Base-by-base conservation (phyloP, 2,888 invertebrate genomes). In the Diadromus collaris region DNA sequence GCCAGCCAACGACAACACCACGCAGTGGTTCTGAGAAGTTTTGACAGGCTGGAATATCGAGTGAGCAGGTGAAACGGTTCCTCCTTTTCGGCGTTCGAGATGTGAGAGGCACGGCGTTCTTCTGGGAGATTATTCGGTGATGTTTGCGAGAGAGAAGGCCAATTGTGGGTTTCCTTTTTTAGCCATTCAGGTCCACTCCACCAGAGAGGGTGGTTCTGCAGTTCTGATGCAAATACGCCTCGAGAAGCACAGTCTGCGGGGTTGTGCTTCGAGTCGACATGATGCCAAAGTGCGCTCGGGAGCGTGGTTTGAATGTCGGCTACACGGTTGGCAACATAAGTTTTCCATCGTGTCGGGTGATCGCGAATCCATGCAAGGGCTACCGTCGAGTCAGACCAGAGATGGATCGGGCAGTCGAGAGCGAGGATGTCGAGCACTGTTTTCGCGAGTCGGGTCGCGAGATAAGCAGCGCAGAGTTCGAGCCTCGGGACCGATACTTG, bases 221-320 rank as follows among this genome's bases (percentile, higher is more conserved):
- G 61, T 13, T 41, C 61, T 6, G 61, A 21, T 24, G 61, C 61
- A 21, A 61, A 21, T 0, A 61, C 10, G 19, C 61, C 61, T 21
- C 41, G 61, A 38, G 61, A 61, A 1, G 86, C 85, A 44, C 75
- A 65, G 75, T 88, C 86, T 2, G 86, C 85, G 2, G 85, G 85
- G 67, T 86, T 86, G 6, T 84, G 54, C 1, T n/a, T 3, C 0
- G 83, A 80, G 6, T 70, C 9, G 2, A 86, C 83, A 56, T 85
- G 84, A 24, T 71, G 80, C 86, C 86, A 85, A 10, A 81, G 80
- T 21, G 69, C 60, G 9, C 56, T 29, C 13, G 82, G 76, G 7
- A 46, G 34, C 0, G 38, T 51, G 6, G 60, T 76, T 7, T 84
- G 76, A 6, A 87, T 85, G 38, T 84, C 83, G 2, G 84, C 81